Evolutionary conservation across 2,797 vertebrate genomes (phyloP), one percentile per base, ranked within the genome.

Genomic region (Cryptoblepharus egeriae): DNA sequence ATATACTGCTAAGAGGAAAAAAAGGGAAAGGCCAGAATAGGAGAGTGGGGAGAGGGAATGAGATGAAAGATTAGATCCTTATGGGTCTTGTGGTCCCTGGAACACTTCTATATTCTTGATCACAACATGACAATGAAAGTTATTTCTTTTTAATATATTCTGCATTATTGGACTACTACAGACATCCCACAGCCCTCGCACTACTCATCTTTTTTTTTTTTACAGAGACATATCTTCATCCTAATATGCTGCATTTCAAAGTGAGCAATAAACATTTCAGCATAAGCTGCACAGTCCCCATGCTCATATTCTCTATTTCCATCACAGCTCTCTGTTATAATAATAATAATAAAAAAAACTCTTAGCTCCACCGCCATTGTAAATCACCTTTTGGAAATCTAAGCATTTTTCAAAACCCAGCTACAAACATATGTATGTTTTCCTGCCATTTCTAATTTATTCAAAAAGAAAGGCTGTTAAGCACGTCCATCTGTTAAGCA

Each of bases 191-290:
- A 42, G 87, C 89, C 86, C 42, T 79, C 90, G 67, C 32, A 45
- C 15, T 73, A 75, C 85, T 78, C 67, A 70, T 26, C 80, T 85
- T 86, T 80, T 87, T 79, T 82, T 89, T 87, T 79, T 82, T 89
- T 64, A 55, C 32, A 32, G 77, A 92, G 89, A 79, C 58, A n/a
- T 86, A 91, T 88, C 94, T 92, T 91, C 92, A 83, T 85, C 91
- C 75, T 90, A 81, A 82, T 81, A 74, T 58, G 90, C 84, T 92
- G 92, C 93, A 72, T 94, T 95, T 94, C 93, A 94, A 95, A 94
- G 92, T 93, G 87, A 22, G 93, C 91, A 94, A 94, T 96, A 95
- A 95, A 95, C 93, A 95, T 95, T 96, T 96, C 95, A 94, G 90
- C 92, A 92, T 93, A 82, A 93, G 90, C 92, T 84, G 78, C 82